phyloP scores from a whole-genome alignment of 2,888 invertebrate genomes.

The Drosophila quinaria region DNA sequence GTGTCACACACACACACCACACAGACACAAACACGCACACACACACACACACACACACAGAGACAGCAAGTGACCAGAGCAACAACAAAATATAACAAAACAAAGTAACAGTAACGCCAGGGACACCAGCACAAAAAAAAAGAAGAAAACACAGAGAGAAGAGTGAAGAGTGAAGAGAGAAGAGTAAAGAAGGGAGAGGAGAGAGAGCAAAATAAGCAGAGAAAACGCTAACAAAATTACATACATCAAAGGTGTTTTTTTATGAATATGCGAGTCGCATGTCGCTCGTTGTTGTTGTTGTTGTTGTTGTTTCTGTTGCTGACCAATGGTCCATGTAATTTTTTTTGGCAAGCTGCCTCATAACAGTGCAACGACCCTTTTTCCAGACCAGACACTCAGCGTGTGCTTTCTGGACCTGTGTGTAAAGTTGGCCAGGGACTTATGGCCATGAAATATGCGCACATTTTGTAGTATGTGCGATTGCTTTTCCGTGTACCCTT shows the following conservation, averaged over 20 bases:
- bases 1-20: constrained; percentile 69
- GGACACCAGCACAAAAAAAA: constrained; percentile 46
- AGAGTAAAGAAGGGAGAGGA: constrained; percentile 16
- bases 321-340: constrained; percentile 80
- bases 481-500: constrained; percentile 70
- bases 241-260: constrained; percentile 77
- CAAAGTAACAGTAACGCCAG: constrained; percentile 46
- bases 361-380: constrained; percentile 71
- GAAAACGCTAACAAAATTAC: constrained; percentile 76
- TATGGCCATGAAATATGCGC: constrained; percentile 62
- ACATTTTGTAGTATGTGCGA: constrained; percentile 63
- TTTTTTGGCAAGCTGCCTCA: constrained; percentile 74
- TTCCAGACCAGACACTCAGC: constrained; percentile 2
- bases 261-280: constrained; percentile 66
- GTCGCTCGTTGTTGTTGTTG: constrained; percentile 8
- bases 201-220: constrained; percentile 26
- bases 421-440: constrained; percentile 9
- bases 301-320: constrained; percentile 45
- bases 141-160: neutral
- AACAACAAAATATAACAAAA: constrained; percentile 34
- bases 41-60: constrained; percentile 37
- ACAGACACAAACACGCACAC: constrained; percentile 39
- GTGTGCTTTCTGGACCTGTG: constrained; percentile 15
- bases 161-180: neutral
- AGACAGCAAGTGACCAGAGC: constrained; percentile 22